Evolutionary conservation across 1,140 invertebrate genomes (phyloP).

Genomic region (Pseudachorutes palmiensis): DNA sequence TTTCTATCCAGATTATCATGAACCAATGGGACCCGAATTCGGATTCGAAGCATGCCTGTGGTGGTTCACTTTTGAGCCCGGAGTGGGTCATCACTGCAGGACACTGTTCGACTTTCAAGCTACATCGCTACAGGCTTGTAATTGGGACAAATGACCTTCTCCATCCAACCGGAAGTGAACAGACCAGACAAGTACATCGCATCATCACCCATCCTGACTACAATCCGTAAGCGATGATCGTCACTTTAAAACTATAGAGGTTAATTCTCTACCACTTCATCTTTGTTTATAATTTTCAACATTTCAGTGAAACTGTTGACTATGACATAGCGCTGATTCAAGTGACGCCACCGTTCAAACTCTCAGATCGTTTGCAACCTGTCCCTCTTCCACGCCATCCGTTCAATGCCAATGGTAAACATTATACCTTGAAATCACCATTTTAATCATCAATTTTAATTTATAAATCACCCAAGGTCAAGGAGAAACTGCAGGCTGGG

Average conservation of each 20-base stretch:
- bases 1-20: conserved; percentile 46
- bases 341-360: neutral
- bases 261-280: neutral
- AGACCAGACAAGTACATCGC: conserved; percentile 42
- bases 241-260: neutral
- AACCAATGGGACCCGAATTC: neutral
- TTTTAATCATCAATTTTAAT: neutral
- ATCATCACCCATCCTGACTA: conserved; percentile 47
- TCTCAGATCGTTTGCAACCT: no score
- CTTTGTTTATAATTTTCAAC: neutral
- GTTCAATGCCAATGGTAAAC: no score
- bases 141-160: conserved; percentile 42
- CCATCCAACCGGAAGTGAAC: conserved; percentile 43
- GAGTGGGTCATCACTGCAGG: conserved; percentile 52
- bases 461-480: neutral
- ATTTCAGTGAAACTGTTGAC: neutral
- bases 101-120: conserved; percentile 39
- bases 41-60: conserved; percentile 42
- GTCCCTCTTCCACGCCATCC: no score
- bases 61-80: conserved; percentile 49
- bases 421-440: no score
- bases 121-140: conserved; percentile 23
- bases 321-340: neutral
- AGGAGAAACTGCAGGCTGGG: neutral
- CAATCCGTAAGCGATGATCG: conserved; percentile 41